Percentiles rank a stretch among this genome's conserved stretches.
Evolutionary conservation across 2,888 invertebrate species (phyloP).

Genomic region (Venustoraphidia nigricollis): DNA sequence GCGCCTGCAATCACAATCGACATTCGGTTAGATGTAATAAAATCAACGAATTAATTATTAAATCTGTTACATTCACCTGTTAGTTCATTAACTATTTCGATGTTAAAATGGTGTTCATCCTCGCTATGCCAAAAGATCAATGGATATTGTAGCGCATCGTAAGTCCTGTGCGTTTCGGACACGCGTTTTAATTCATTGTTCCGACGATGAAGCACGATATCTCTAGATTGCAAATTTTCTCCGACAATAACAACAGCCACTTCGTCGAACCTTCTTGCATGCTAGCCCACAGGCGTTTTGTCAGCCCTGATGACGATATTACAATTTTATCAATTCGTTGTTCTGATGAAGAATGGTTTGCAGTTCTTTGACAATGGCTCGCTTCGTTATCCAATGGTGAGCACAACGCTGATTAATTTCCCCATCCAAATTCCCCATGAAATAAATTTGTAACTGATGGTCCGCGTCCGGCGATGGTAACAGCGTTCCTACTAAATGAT

Average conservation of each 20-base stretch:
- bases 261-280: conserved; percentile 15
- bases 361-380: too few relatives aligned
- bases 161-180: conserved; percentile 18
- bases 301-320: conserved; percentile 16
- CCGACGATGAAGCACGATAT: conserved; percentile 20
- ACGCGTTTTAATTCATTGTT: conserved; percentile 15
- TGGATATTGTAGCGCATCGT: conserved; percentile 23
- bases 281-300: conserved; percentile 16
- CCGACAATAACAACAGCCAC: conserved; percentile 13
- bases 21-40: too few relatives aligned
- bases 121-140: conserved; percentile 2
- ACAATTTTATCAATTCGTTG: too few relatives aligned
- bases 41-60: too few relatives aligned
- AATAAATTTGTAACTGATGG: conserved; percentile 12
- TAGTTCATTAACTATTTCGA: conserved; percentile 14
- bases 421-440: conserved; percentile 10
- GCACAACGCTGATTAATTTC: conserved; percentile 10
- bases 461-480: conserved; percentile 8
- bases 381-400: conserved; percentile 1
- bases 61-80: too few relatives aligned
- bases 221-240: conserved; percentile 13
- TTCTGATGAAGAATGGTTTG: too few relatives aligned
- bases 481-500: conserved; percentile 10
- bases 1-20: too few relatives aligned
- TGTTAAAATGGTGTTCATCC: conserved; percentile 9